Base-by-base conservation (phyloP, 2,797 vertebrate genomes). In the Rhinophrynus dorsalis region DNA sequence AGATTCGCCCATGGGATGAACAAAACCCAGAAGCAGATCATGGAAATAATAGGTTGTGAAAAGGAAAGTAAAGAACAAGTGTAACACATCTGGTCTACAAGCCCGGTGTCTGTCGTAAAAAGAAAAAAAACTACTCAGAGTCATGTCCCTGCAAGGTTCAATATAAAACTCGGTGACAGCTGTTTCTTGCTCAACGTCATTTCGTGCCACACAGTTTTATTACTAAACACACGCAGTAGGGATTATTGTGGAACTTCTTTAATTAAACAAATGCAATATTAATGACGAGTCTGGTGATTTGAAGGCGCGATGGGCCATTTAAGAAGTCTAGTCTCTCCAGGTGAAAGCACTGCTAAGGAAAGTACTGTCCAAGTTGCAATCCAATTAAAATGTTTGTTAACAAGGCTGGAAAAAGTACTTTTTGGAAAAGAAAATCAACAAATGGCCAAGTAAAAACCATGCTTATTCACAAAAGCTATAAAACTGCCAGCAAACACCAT, bases 211-310 rank as follows among this genome's bases (percentile, higher is more conserved):
- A 51, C 58, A 35, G 35, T 20, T 64, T 42, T 71, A 56, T 32
- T 37, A 50, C 24, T 1, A 50, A 21, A 38, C 45, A 29, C 35
- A 48, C 12, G 27, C 27, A 45, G 21, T 3, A 9, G 37, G 67
- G 47, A 60, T 54, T 18, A 35, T 52, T 20, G 52, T 24, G 21
- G 50, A 69, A 57, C 11, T 2, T 18, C 57, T 61, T 62, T 62
- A 69, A 69, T 69, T 69, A 69, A 61, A 69, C 48, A 61, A 54
- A 61, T 69, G 48, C 57, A 69, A 52, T 69, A 69, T 69, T 69
- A 55, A 69, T 61, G 44, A 61, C 20, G 21, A 37, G 57, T n/a
- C n/a, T 35, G 37, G 57, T 48, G 48, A 20, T 6, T 15, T 21
- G 50, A 52, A 45, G 48, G 48, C 26, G 9, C 12, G 3, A 17